A percentile compares a stretch with the other conserved stretches of the same genome.
These are phyloP conservation scores for Lophura nycthemera DNA, from an alignment of 2,113 vertebrate species.

Conservation along the genomic window DNA sequence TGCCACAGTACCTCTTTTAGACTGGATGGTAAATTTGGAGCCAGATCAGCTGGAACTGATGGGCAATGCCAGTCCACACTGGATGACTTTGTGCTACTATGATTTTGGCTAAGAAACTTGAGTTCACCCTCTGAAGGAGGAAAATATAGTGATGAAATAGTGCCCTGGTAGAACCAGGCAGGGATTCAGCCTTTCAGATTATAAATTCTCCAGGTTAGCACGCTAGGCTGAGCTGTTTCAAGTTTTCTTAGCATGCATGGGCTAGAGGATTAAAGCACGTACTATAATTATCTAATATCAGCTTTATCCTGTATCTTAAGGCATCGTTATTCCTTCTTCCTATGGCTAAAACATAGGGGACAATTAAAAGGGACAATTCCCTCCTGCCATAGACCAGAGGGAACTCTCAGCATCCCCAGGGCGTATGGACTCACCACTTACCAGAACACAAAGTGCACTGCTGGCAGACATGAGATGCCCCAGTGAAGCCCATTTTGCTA, in stretches of 20 bases:
- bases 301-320: background rate
- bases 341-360: background rate
- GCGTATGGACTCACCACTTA: fast-evolving
- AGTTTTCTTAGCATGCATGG: background rate
- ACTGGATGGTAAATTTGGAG: background rate
- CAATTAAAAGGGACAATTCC: background rate
- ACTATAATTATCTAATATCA: background rate
- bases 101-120: background rate
- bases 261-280: fast-evolving
- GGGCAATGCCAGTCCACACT: fast-evolving
- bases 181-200: background rate
- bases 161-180: background rate
- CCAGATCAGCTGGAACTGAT: fast-evolving
- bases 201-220: background rate
- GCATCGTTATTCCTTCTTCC: background rate
- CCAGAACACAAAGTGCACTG: background rate
- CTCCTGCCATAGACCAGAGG: background rate
- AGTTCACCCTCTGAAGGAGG: background rate
- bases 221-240: background rate
- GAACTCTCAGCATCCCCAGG: background rate
- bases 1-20: background rate
- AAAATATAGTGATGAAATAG: background rate
- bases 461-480: background rate
- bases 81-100: background rate
- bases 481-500: background rate